Conservation (phyloP, 2,797 vertebrate species). For the Danio aesculapii region DNA sequence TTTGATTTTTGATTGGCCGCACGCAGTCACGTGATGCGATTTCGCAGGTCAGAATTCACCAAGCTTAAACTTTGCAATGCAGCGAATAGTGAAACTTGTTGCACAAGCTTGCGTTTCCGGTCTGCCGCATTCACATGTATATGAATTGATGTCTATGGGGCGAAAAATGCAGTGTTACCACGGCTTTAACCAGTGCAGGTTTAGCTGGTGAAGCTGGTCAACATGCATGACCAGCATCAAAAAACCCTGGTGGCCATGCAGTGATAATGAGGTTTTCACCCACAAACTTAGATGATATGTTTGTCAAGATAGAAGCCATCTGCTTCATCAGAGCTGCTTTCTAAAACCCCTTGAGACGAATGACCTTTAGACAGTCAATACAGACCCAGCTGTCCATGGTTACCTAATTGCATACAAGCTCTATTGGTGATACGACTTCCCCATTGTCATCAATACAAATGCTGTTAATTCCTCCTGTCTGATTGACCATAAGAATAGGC, state of each 20-base stretch:
- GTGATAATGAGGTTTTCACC: neutral
- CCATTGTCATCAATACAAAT: constrained; percentile 50
- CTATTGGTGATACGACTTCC: constrained; percentile 63
- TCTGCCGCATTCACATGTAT: too few species aligned
- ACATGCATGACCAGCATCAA: neutral
- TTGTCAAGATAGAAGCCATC: constrained; percentile 44
- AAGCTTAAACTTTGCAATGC: too few species aligned
- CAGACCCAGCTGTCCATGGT: constrained; percentile 69
- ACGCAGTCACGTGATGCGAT: too few species aligned
- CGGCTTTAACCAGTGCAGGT: neutral
- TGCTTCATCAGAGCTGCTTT: constrained; percentile 22
- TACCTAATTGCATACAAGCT: constrained; percentile 65
- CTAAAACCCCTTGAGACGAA: constrained; percentile 59
- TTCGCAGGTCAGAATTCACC: too few species aligned
- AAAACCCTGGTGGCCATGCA: neutral
- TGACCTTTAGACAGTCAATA: constrained; percentile 64
- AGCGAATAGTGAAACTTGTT: too few species aligned
- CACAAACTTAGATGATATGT: constrained; percentile 9
- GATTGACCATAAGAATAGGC: constrained; percentile 35
- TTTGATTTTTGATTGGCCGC: too few species aligned
- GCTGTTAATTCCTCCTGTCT: constrained; percentile 35
- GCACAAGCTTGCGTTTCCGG: too few species aligned
- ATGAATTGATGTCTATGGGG: too few species aligned
- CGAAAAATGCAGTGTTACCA: too few species aligned
- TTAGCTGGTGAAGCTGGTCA: neutral